These are phyloP conservation scores for Trypoxylon attenuatum DNA, from an alignment of 2,888 invertebrate species.

Conservation along the genomic window DNA sequence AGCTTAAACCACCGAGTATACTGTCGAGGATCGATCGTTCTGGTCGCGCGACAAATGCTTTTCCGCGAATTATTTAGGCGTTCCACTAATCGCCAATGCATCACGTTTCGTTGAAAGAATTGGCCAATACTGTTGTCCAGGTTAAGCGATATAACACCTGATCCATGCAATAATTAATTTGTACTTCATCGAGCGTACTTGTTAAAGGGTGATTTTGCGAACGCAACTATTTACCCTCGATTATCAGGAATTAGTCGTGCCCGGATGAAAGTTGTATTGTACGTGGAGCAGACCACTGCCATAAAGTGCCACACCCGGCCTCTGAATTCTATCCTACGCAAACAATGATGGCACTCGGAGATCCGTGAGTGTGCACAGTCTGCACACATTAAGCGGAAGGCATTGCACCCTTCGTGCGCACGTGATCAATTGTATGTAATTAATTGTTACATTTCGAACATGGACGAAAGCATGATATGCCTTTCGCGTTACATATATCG, in stretches of 20 bases:
- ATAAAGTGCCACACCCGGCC: not conserved
- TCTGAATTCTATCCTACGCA: not conserved
- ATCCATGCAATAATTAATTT: not conserved
- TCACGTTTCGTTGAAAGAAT: not conserved
- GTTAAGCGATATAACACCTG: not conserved
- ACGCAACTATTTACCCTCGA: not conserved
- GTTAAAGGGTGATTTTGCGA: not conserved
- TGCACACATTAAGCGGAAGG: not conserved
- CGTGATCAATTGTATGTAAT: slow-evolving; percentile 28
- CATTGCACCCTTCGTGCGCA: not conserved
- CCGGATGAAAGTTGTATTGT: not conserved
- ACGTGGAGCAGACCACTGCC: not conserved
- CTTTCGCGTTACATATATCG: slow-evolving; percentile 5
- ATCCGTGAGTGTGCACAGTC: not conserved
- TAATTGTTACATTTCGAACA: too few relatives aligned
- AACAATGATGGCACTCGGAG: not conserved
- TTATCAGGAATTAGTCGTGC: not conserved
- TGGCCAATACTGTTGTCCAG: not conserved
- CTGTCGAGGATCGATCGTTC: too few relatives aligned
- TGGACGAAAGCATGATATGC: slow-evolving; percentile 5
- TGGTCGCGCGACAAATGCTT: too few relatives aligned
- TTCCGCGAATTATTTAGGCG: too few relatives aligned
- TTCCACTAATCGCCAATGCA: too few relatives aligned
- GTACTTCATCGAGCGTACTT: not conserved
- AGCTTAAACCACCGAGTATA: too few relatives aligned